Evolutionary conservation across 2,797 vertebrate species (phyloP).

Genomic region (Melanotaenia parkinsoni): DNA sequence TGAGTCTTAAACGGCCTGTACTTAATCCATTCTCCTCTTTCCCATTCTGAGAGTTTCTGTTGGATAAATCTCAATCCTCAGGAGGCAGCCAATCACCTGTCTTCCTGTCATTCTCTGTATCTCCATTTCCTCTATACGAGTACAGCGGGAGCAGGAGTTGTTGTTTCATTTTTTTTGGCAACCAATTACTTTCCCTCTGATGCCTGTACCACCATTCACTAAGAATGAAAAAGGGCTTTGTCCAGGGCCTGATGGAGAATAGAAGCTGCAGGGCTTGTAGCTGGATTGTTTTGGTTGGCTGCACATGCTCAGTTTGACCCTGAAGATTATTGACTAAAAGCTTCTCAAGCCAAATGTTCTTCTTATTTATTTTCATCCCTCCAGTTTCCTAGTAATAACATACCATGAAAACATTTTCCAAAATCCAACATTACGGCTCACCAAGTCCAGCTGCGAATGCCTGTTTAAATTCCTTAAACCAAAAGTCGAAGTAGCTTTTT

Average conservation of each 20-base stretch:
- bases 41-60: conserved; percentile 62
- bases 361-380: neutral
- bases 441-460: conserved; percentile 48
- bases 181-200: conserved; percentile 29
- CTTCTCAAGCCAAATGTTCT: conserved; percentile 48
- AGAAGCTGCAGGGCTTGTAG: conserved; percentile 51
- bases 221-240: conserved; percentile 48
- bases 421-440: conserved; percentile 40
- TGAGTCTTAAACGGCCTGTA: conserved; percentile 42
- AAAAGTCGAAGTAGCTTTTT: conserved; percentile 59
- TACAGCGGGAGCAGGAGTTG: no score
- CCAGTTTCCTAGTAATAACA: conserved; percentile 41
- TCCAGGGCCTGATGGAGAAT: conserved; percentile 38
- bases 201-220: conserved; percentile 43
- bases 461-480: conserved; percentile 39
- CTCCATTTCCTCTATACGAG: conserved; percentile 39
- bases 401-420: conserved; percentile 48
- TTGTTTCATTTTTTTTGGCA: conserved; percentile 39
- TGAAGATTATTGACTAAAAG: conserved; percentile 65
- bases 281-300: conserved; percentile 70
- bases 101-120: conserved; percentile 34
- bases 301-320: conserved; percentile 57
- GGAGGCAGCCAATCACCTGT: conserved; percentile 49
- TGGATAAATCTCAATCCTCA: conserved; percentile 62
- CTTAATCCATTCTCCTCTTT: neutral